Evolutionary conservation across 2,113 vertebrate genomes (phyloP).

Genomic region (Fulica atra): DNA sequence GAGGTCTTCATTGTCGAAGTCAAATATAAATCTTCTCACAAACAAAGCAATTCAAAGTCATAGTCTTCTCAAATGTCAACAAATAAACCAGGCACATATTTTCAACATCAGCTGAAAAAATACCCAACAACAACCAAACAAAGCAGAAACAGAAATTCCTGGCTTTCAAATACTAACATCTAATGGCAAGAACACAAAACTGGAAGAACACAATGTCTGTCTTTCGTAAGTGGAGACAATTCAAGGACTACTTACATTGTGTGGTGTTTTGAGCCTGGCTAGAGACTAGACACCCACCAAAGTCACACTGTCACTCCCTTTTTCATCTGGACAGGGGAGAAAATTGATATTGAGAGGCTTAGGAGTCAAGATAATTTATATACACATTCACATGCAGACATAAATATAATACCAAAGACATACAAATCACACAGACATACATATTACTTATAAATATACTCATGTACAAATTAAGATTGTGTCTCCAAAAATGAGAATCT

Average conservation of each 20-base stretch:
- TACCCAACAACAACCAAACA: too few species aligned
- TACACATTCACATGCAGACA: accelerated
- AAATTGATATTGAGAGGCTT: too few species aligned
- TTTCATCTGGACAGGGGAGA: too few species aligned
- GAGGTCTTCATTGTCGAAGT: neutral
- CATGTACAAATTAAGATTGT: neutral
- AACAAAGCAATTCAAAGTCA: neutral
- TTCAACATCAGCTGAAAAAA: neutral
- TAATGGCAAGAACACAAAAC: neutral
- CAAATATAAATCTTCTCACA: neutral
- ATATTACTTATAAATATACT: neutral
- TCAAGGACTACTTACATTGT: neutral
- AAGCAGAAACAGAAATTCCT: neutral
- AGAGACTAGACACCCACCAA: too few species aligned
- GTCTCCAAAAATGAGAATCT: neutral
- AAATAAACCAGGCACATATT: neutral
- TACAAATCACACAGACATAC: neutral
- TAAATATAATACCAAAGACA: neutral
- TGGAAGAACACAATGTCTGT: neutral
- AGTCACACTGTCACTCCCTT: too few species aligned
- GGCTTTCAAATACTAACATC: neutral
- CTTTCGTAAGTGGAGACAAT: accelerated
- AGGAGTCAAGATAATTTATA: neutral
- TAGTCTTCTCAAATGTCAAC: neutral
- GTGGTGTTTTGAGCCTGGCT: too few species aligned